phyloP scores from a whole-genome alignment of 2,113 vertebrate genomes.

The Microtus pennsylvanicus region DNA sequence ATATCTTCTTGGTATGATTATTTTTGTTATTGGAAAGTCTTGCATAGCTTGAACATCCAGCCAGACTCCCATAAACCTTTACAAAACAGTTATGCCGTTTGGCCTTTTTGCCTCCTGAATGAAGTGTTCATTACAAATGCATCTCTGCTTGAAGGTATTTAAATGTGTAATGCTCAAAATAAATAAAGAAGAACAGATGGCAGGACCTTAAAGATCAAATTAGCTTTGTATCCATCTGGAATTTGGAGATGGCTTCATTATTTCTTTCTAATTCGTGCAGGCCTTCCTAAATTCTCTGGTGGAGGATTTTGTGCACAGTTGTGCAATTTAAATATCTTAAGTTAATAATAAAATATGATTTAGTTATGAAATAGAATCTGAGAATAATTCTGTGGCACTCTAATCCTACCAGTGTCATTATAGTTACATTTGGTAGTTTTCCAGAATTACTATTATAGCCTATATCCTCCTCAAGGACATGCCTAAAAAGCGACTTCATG shows the following conservation, averaged over 20 bases:
- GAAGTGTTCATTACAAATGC: conserved; percentile 57
- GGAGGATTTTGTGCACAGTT: conserved; percentile 60
- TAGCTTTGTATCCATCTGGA: conserved; percentile 70
- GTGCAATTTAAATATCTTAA: conserved; percentile 67
- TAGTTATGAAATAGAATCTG: conserved; percentile 60
- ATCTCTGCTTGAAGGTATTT: conserved; percentile 63
- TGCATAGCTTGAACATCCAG: background rate
- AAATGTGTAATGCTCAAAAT: conserved; percentile 66
- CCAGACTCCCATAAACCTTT: conserved; percentile 22
- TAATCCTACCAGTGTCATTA: conserved; percentile 51
- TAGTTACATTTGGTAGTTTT: conserved; percentile 66
- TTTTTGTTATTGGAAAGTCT: conserved; percentile 42
- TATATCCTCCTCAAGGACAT: conserved; percentile 56
- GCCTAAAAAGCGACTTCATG: conserved; percentile 55
- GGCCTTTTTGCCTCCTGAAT: conserved; percentile 51
- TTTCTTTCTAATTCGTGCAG: conserved; percentile 60
- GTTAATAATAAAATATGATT: conserved; percentile 64
- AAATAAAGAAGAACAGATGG: conserved; percentile 69
- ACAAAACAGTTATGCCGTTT: conserved; percentile 45
- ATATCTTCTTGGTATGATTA: background rate
- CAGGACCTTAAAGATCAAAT: conserved; percentile 56
- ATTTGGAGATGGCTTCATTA: conserved; percentile 45
- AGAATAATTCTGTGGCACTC: conserved; percentile 57
- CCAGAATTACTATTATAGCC: conserved; percentile 18
- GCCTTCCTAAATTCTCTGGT: conserved; percentile 48